Percentiles rank a stretch among this genome's conserved stretches.
Conservation (phyloP, 2,797 vertebrate genomes). For the Helarctos malayanus region DNA sequence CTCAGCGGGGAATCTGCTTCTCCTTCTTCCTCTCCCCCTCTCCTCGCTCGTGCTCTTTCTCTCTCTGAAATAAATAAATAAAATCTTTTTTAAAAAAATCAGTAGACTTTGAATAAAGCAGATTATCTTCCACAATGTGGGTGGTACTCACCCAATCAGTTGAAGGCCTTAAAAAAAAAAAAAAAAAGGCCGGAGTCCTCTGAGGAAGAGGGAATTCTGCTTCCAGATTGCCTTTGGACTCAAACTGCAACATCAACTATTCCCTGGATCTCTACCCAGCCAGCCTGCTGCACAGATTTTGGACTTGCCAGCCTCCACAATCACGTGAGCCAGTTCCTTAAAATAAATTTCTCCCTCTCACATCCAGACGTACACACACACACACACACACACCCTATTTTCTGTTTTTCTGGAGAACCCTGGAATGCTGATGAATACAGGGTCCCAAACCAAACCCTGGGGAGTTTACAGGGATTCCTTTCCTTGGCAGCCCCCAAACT, state of each 20-base stretch:
- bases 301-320: background rate
- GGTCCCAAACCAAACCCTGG: background rate
- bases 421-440: background rate
- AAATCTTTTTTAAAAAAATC: background rate
- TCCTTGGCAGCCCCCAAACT: background rate
- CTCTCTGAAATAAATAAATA: background rate
- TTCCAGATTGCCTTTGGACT: background rate
- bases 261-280: background rate
- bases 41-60: background rate
- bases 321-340: background rate
- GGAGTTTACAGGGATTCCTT: background rate
- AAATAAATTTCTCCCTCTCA: background rate
- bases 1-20: background rate
- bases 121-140: background rate
- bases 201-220: background rate
- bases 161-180: conserved; percentile 32
- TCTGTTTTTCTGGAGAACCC: conserved; percentile 20
- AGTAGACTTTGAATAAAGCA: conserved; percentile 5
- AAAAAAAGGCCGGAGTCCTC: background rate
- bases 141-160: background rate
- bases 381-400: background rate
- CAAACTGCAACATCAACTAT: background rate
- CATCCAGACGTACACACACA: background rate
- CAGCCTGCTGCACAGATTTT: background rate
- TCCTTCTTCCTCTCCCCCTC: background rate